Evolutionary conservation across 2,888 invertebrate genomes (phyloP), one percentile per base, ranked within the genome.

Genomic region (Bibio marci): DNA sequence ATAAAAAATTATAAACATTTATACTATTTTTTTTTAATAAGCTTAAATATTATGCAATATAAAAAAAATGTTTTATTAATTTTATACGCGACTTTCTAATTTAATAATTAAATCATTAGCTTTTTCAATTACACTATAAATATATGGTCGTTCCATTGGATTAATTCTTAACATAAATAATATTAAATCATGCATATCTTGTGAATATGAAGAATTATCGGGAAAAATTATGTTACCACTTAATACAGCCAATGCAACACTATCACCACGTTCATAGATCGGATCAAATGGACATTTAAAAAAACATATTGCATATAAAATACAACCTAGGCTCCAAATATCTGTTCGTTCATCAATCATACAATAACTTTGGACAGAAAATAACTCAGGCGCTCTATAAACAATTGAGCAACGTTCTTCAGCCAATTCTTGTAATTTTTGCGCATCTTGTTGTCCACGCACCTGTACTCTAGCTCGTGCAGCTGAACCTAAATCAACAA

Each of bases 311-410:
- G 87, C 86, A 60, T 82, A 88, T 18, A 90, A 63, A 43, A 85
- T 67, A 59, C 88, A 90, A 12, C 88, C 90, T 45, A 88, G 63
- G 40, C 85, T 85, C 88, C 88, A 90, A 52, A 88, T 78, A 61
- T 90, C 88, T 27, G 82, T 81, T 46, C 82, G 63, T 58, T 87
- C 82, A 55, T 86, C 85, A 40, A 90, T 71, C 49, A 75, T 73
- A 50, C 79, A 74, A 51, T 81, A 78, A 42, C 77, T 76, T 58
- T 86, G 80, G 10, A 88, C 83, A 48, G 77, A 77, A 53, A 90
- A 91, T 37, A 91, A 62, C 58, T 90, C 90, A 1, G 90, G 90
- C 2, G 88, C 83, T 48, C 85, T 64, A 54, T 86, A 91, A 3
- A 86, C 76, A 78, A 90, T 87, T 18, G 85, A 82, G 57, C 83